These are phyloP conservation scores for Amitus sp. DNA, from an alignment of 2,888 invertebrate genomes.

Conservation along the genomic window DNA sequence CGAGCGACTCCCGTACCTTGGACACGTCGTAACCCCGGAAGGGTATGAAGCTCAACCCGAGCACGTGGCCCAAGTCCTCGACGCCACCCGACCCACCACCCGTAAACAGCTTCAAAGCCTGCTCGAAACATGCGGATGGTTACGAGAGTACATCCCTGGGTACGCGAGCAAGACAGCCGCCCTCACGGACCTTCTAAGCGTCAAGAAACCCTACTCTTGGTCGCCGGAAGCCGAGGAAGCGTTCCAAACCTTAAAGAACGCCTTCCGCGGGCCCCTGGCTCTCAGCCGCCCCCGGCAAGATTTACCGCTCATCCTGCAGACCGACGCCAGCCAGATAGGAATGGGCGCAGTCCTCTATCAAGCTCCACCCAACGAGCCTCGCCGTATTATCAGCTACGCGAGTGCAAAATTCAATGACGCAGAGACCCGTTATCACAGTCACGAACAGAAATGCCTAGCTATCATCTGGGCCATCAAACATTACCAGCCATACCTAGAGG, in stretches of 20 bases:
- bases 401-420: conserved; percentile 27
- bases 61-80: too few relatives aligned
- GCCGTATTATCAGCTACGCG: conserved; percentile 25
- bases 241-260: neutral
- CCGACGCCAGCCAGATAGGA: conserved; percentile 4
- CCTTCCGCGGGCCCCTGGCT: neutral
- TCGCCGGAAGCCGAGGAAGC: neutral
- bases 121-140: too few relatives aligned
- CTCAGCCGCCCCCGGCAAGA: neutral
- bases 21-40: neutral
- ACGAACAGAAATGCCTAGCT: conserved; percentile 26
- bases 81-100: too few relatives aligned
- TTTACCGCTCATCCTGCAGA: neutral
- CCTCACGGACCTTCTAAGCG: neutral
- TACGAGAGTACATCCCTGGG: too few relatives aligned
- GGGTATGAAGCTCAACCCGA: too few relatives aligned
- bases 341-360: conserved; percentile 17
- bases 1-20: conserved; percentile 1
- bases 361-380: neutral
- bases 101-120: too few relatives aligned
- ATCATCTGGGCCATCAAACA: conserved; percentile 18
- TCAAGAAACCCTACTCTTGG: neutral
- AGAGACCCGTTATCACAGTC: conserved; percentile 25
- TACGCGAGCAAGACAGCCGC: too few relatives aligned
- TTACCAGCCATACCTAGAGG: conserved; percentile 13